phyloP scores from a whole-genome alignment of 2,113 vertebrate genomes.

The Nymphicus hollandicus region DNA sequence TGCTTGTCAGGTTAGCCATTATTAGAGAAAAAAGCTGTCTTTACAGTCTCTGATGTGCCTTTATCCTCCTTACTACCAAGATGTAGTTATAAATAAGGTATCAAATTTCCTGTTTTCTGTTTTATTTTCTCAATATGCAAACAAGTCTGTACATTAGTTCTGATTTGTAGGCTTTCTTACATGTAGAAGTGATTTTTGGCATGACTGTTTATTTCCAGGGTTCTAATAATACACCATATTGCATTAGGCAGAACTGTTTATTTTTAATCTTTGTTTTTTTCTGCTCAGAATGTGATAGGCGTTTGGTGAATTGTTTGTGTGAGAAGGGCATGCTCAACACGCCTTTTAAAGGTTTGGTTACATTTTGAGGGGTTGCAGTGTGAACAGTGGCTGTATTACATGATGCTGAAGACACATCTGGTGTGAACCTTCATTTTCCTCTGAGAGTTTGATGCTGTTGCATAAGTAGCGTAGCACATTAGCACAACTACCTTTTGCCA shows the following conservation, averaged over 20 bases:
- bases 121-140: not conserved
- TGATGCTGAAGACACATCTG: not conserved
- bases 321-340: not conserved
- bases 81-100: constrained; percentile 4
- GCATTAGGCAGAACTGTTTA: not conserved
- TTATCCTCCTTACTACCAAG: constrained; percentile 37
- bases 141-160: not conserved
- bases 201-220: not conserved
- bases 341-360: not conserved
- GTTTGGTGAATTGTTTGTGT: not conserved
- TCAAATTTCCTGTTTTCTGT: constrained; percentile 22
- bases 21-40: constrained; percentile 28
- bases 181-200: constrained; percentile 1
- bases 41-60: not conserved
- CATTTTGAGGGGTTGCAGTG: not conserved
- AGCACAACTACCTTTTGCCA: not conserved
- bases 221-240: not conserved
- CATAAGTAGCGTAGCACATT: not conserved
- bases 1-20: not conserved
- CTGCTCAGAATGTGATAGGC: not conserved
- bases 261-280: constrained; percentile 21
- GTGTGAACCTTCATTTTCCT: not conserved
- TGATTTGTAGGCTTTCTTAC: constrained; percentile 19
- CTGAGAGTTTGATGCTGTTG: not conserved
- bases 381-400: not conserved